Evolutionary conservation across 2,797 vertebrate species (phyloP).

Genomic region (Capromys pilorides): DNA sequence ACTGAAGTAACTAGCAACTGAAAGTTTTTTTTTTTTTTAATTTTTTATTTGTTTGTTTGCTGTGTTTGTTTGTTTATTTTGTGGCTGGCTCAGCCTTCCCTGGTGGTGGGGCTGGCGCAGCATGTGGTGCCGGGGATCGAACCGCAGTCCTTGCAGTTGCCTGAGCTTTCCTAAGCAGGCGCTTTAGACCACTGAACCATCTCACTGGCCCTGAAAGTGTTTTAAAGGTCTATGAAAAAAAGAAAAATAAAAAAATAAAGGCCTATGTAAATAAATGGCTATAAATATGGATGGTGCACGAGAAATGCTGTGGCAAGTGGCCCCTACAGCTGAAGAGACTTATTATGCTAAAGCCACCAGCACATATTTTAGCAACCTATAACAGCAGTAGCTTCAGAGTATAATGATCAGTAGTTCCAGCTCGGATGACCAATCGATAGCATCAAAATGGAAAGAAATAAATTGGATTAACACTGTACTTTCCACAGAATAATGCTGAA

Average conservation of each 20-base stretch:
- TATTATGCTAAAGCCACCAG: constrained; percentile 41
- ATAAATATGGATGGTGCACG: constrained; percentile 57
- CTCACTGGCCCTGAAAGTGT: constrained; percentile 64
- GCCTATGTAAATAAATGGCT: constrained; percentile 68
- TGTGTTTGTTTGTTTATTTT: no score
- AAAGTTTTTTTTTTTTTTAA: background rate
- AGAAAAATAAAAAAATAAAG: constrained; percentile 14
- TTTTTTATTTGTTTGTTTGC: no score
- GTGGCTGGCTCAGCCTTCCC: no score
- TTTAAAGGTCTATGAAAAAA: constrained; percentile 55
- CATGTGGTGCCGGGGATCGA: no score
- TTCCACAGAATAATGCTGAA: constrained; percentile 50
- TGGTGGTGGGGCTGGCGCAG: no score
- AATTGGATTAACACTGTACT: constrained; percentile 28
- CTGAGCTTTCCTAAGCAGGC: no score
- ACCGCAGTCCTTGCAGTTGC: no score
- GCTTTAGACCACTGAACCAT: no score
- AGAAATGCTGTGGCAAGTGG: constrained; percentile 26
- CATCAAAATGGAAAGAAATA: constrained; percentile 57
- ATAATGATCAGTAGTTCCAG: constrained; percentile 50
- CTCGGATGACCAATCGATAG: constrained; percentile 48
- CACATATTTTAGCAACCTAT: background rate
- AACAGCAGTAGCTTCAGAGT: constrained; percentile 61
- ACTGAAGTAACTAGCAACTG: constrained; percentile 71
- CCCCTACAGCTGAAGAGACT: background rate